phyloP scores from a whole-genome alignment of 2,797 vertebrate species.

The Protosalanx chinensis region DNA sequence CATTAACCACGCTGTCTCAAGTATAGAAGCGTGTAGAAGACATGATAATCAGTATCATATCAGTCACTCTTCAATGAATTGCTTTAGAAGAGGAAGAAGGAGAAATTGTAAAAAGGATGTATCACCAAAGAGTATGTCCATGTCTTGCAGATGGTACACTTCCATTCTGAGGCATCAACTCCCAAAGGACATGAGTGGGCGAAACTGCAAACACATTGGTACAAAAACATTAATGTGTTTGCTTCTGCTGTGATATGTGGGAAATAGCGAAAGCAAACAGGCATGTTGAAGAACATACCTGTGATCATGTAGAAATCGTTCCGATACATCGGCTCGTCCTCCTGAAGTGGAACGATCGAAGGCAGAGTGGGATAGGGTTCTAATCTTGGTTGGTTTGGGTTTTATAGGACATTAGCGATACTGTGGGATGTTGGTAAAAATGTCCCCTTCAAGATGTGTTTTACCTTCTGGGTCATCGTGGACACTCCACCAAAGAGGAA shows the following conservation, averaged over 20 bases:
- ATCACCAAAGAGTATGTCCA: slow-evolving; percentile 68
- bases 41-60: neutral
- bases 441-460: neutral
- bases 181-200: slow-evolving; percentile 63
- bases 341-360: slow-evolving; percentile 46
- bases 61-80: neutral
- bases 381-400: neutral
- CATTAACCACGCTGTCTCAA: slow-evolving; percentile 62
- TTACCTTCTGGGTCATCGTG: slow-evolving; percentile 50
- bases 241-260: neutral
- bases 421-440: neutral
- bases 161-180: slow-evolving; percentile 72
- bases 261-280: neutral
- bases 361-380: neutral
- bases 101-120: neutral
- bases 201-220: slow-evolving; percentile 54
- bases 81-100: neutral
- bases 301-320: slow-evolving; percentile 82
- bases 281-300: slow-evolving; percentile 55
- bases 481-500: slow-evolving; percentile 73
- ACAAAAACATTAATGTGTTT: neutral
- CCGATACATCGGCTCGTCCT: slow-evolving; percentile 62
- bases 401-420: neutral
- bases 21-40: neutral
- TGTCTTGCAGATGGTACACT: slow-evolving; percentile 64